phyloP scores from a whole-genome alignment of 2,113 vertebrate species.

The Mastomys coucha region DNA sequence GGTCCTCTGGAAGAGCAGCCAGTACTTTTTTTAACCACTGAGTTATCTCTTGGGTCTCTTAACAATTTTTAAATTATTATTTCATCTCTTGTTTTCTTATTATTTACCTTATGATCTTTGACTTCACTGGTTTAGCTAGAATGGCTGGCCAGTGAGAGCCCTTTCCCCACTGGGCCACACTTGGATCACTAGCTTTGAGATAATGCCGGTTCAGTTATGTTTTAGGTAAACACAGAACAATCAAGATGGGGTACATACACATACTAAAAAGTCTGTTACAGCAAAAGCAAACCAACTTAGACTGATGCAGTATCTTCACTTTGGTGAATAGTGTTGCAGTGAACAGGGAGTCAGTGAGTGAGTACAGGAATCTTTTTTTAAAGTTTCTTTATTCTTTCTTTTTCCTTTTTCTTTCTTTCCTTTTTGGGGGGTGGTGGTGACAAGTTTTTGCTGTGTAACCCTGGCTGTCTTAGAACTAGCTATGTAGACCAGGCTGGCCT shows the following conservation, averaged over 20 bases:
- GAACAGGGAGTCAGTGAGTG: background rate
- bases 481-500: background rate
- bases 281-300: background rate
- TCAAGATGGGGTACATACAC: background rate
- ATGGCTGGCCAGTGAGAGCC: background rate
- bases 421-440: background rate
- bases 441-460: background rate
- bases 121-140: background rate
- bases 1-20: background rate
- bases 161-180: no score
- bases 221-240: background rate
- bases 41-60: background rate
- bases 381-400: background rate
- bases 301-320: background rate
- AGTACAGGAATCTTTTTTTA: background rate
- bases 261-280: background rate
- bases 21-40: background rate
- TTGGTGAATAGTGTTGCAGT: background rate
- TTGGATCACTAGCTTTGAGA: background rate
- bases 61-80: background rate
- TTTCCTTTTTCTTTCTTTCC: background rate
- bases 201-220: background rate
- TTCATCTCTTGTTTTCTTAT: background rate
- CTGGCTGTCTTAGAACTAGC: background rate
- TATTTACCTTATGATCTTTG: background rate